These are phyloP conservation scores for Endomychus coccineus DNA, from an alignment of 2,888 invertebrate species.

Conservation along the genomic window DNA sequence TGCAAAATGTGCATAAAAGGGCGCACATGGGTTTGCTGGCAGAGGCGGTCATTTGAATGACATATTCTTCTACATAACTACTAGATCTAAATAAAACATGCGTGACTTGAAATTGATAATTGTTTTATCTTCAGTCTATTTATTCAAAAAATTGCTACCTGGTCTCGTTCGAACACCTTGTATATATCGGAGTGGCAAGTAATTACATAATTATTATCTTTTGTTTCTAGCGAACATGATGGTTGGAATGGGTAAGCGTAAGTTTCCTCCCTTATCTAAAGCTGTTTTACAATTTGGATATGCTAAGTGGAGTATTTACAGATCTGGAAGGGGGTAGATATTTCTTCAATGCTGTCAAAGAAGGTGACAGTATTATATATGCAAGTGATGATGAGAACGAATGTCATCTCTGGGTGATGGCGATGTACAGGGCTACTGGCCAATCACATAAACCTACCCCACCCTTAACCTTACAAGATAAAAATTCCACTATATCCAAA, in stretches of 20 bases:
- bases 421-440: slow-evolving; percentile 98
- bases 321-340: slow-evolving; percentile 88
- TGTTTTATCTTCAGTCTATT: too few relatives aligned
- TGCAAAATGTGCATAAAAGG: too few relatives aligned
- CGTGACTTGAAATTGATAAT: too few relatives aligned
- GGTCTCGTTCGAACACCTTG: too few relatives aligned
- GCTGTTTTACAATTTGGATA: slow-evolving; percentile 2
- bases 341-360: slow-evolving; percentile 98
- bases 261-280: slow-evolving; percentile 29
- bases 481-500: slow-evolving; percentile 79
- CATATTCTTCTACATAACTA: too few relatives aligned
- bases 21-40: too few relatives aligned
- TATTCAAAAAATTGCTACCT: too few relatives aligned
- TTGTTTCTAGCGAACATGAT: slow-evolving; percentile 72
- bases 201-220: slow-evolving; percentile 19
- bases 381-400: slow-evolving; percentile 97
- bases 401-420: slow-evolving; percentile 98
- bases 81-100: too few relatives aligned
- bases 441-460: slow-evolving; percentile 99
- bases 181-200: background rate
- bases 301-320: slow-evolving; percentile 39
- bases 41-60: too few relatives aligned
- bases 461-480: slow-evolving; percentile 67
- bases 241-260: slow-evolving; percentile 79
- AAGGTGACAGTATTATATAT: slow-evolving; percentile 94